Evolutionary conservation across 2,888 invertebrate species (phyloP).

Genomic region (Caenorhabditis auriculariae): DNA sequence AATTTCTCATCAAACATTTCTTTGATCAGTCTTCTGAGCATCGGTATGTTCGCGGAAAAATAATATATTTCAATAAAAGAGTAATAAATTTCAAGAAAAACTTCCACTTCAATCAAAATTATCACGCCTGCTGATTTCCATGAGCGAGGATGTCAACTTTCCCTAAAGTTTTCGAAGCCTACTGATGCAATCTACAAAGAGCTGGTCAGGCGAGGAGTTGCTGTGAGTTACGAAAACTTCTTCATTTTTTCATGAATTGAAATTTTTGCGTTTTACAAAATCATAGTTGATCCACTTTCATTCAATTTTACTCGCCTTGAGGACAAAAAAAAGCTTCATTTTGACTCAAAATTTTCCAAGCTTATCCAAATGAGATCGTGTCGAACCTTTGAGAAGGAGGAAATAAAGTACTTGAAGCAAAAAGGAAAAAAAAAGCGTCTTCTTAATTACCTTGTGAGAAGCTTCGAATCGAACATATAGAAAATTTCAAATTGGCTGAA

Average conservation of each 20-base stretch:
- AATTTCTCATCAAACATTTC: slow-evolving; percentile 59
- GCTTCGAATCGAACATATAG: background rate
- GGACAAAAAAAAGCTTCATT: background rate
- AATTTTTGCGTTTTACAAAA: too few species aligned
- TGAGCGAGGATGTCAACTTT: slow-evolving; percentile 68
- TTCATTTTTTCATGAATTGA: too few species aligned
- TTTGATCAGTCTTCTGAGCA: slow-evolving; percentile 38
- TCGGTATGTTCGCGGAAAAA: slow-evolving; percentile 7
- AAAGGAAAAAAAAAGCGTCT: background rate
- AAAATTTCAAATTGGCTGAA: background rate
- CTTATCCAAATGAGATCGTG: too few species aligned
- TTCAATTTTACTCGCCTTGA: too few species aligned
- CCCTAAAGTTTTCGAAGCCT: slow-evolving; percentile 66
- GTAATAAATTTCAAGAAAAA: slow-evolving; percentile 9
- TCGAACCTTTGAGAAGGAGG: too few species aligned
- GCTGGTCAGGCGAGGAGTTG: slow-evolving; percentile 67
- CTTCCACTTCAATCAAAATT: slow-evolving; percentile 63
- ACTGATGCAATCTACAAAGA: slow-evolving; percentile 66
- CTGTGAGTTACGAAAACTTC: slow-evolving; percentile 65
- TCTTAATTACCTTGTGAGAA: background rate
- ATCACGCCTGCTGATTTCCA: slow-evolving; percentile 68
- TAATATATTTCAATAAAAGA: background rate
- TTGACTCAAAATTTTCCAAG: background rate
- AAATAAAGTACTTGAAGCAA: too few species aligned
- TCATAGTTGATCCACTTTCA: too few species aligned